Evolutionary conservation across 1,140 invertebrate species (phyloP).

Genomic region (Lasioglossum albipes): DNA sequence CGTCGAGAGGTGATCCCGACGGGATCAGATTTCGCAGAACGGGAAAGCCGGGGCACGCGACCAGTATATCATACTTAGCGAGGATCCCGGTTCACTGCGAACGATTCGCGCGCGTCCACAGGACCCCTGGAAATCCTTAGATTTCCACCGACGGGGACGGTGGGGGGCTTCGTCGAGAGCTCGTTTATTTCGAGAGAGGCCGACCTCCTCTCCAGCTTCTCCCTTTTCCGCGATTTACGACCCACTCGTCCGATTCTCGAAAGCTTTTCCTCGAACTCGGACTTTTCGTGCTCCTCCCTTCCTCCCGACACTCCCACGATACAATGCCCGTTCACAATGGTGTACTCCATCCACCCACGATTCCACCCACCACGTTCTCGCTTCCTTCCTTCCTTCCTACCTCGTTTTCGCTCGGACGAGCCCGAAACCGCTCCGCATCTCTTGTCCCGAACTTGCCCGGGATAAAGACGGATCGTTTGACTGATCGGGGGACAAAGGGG

Average conservation of each 20-base stretch:
- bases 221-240: constrained; percentile 16
- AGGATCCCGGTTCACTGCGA: neutral
- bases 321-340: constrained; percentile 17
- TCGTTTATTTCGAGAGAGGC: constrained; percentile 5
- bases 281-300: neutral
- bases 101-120: neutral
- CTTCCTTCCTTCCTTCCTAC: neutral
- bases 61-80: neutral
- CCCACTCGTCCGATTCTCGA: constrained; percentile 10
- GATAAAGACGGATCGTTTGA: constrained; percentile 15
- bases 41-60: neutral
- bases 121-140: neutral
- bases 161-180: neutral
- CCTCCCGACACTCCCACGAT: too few relatives aligned
- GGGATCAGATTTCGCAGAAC: neutral
- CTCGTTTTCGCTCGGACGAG: constrained; percentile 3
- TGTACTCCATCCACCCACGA: neutral
- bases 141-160: neutral
- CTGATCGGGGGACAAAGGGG: neutral
- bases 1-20: neutral
- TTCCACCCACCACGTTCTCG: too few relatives aligned
- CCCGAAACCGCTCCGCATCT: neutral
- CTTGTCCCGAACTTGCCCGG: neutral
- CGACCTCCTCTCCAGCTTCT: neutral
- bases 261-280: constrained; percentile 1